Conservation (phyloP, 1,140 invertebrate genomes). For the Drosophila virilis region DNA sequence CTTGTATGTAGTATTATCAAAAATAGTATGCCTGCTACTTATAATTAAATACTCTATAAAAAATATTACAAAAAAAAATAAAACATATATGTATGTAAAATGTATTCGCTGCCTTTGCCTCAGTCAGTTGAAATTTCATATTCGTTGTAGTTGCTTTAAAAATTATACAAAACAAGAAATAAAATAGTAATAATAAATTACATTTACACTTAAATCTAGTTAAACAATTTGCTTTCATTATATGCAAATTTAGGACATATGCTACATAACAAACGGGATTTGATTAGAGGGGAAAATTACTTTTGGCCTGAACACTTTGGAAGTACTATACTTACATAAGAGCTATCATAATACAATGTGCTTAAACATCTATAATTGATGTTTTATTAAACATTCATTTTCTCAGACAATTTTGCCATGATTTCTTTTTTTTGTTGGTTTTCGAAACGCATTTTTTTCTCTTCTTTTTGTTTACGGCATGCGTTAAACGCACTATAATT, state of each 20-base stretch:
- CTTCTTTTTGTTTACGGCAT: conserved; percentile 3
- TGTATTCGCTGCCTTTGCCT: conserved; percentile 71
- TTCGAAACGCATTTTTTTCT: conserved; percentile 34
- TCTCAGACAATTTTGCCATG: neutral
- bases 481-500: conserved; percentile 56
- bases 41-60: conserved; percentile 49
- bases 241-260: conserved; percentile 2
- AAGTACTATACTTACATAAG: conserved; percentile 53
- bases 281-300: conserved; percentile 40
- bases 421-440: conserved; percentile 35
- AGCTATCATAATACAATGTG: conserved; percentile 69
- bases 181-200: conserved; percentile 4
- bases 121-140: conserved; percentile 70
- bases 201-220: conserved; percentile 6
- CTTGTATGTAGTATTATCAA: conserved; percentile 39
- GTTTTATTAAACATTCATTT: conserved; percentile 1
- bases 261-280: conserved; percentile 35
- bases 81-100: conserved; percentile 37
- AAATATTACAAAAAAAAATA: conserved; percentile 29
- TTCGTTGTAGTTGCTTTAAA: conserved; percentile 56
- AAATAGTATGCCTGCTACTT: conserved; percentile 44
- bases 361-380: conserved; percentile 20
- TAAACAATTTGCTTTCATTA: neutral
- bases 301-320: conserved; percentile 81
- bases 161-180: conserved; percentile 2